Percentiles rank a stretch among this genome's conserved stretches.
Evolutionary conservation across 2,888 invertebrate species (phyloP).

Genomic region (Philereme vetulata): DNA sequence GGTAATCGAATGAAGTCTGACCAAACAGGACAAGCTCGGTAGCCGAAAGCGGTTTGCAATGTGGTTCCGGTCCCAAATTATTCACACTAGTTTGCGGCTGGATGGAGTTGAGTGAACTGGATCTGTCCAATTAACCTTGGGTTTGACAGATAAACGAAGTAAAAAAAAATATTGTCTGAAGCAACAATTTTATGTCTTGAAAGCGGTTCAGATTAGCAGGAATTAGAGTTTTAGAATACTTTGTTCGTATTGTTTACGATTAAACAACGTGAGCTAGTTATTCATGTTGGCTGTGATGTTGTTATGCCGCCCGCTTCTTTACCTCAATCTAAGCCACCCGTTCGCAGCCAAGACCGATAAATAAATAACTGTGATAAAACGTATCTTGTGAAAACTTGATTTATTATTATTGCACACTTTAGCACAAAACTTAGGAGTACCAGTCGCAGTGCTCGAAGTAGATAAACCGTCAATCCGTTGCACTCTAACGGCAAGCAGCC

Average conservation of each 20-base stretch:
- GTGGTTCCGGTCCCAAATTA: conserved; percentile 21
- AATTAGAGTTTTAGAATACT: not conserved
- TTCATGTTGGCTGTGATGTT: conserved; percentile 2
- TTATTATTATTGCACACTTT: conserved; percentile 41
- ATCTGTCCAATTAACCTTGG: conserved; percentile 6
- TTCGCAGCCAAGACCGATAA: conserved; percentile 22
- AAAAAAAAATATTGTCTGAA: not conserved
- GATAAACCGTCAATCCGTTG: conserved; percentile 45
- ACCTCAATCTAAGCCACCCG: conserved; percentile 9
- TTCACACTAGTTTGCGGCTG: conserved; percentile 16
- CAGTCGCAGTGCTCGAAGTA: conserved; percentile 35
- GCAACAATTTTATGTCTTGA: not conserved
- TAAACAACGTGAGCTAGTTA: conserved; percentile 2
- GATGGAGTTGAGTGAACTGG: conserved; percentile 10
- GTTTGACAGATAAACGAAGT: conserved; percentile 3
- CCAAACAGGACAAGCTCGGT: conserved; percentile 16
- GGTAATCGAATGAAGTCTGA: conserved; percentile 13
- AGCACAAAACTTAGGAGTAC: conserved; percentile 38
- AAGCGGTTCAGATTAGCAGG: not conserved
- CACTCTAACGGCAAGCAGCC: conserved; percentile 36
- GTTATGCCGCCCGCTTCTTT: conserved; percentile 1
- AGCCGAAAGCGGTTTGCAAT: conserved; percentile 21
- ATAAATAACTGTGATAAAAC: conserved; percentile 45
- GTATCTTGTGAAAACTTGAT: conserved; percentile 46
- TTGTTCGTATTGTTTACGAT: not conserved